Base-by-base conservation (phyloP, 1,140 invertebrate species). In the Nymphalis io region DNA sequence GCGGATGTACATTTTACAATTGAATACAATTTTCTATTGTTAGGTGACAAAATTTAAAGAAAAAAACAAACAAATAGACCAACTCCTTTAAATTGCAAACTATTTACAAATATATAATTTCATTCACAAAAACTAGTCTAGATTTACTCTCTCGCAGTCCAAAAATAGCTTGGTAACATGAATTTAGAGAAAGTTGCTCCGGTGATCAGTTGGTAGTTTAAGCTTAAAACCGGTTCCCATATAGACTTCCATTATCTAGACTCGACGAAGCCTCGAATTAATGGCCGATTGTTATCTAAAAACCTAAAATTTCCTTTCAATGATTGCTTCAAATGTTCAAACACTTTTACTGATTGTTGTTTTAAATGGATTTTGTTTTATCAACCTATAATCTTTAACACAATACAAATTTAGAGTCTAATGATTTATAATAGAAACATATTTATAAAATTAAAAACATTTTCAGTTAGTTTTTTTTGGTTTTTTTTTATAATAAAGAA, bases 151-250 rank as follows among this genome's bases (percentile, higher is more conserved):
- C 60, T 61, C 60, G 42, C 8, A 46, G 39, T 61, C 60, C 44
- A 61, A 48, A 61, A 61, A 61, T 61, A 61, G 11, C 46, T 48
- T 16, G 15, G 21, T n/a, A 33, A 61, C 60, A 18, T 61, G 44
- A 48, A 23, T 16, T 39, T 46, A 48, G 57, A 51, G 65, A 67
- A 67, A 67, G 65, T 67, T 51, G 18, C n/a, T n/a, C 8, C 44
- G 38, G 18, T 51, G 42, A 18, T 27, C 20, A 33, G 60, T 6
- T 20, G 40, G 2, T 48, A 46, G 16, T 62, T n/a, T 23, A 48
- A 62, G 13, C 5, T 8, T 44, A 20, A 18, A 62, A 62, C 60
- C 16, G 60, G 60, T 62, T 62, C 12, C 60, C 23, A 48, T 27
- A n/a, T 48, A 44, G 16, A 51, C 48, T 51, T 51, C 48, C 48